Evolutionary conservation across 2,797 vertebrate genomes (phyloP).

Genomic region (Spea hammondii): DNA sequence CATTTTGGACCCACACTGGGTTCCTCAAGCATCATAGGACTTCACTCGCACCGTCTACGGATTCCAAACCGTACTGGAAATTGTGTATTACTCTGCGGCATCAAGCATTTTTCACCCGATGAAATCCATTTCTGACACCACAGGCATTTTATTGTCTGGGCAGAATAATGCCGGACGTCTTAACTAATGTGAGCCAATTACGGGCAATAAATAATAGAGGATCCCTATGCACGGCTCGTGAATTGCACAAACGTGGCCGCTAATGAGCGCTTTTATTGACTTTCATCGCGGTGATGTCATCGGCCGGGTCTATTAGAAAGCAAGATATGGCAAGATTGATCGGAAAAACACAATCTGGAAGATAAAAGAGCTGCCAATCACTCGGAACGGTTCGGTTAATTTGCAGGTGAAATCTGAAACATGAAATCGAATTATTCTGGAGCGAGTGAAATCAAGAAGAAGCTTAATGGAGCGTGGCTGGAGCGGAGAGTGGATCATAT

Average conservation of each 20-base stretch:
- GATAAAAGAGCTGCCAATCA: slow-evolving; percentile 49
- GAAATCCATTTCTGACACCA: background rate
- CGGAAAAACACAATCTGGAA: slow-evolving; percentile 5
- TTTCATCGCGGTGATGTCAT: slow-evolving; percentile 44
- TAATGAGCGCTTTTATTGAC: slow-evolving; percentile 46
- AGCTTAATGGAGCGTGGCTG: slow-evolving; percentile 27
- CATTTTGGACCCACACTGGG: too few relatives aligned
- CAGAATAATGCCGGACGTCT: slow-evolving; percentile 13
- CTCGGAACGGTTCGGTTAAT: slow-evolving; percentile 33
- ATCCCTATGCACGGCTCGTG: slow-evolving; percentile 11
- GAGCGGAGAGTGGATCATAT: slow-evolving; percentile 19
- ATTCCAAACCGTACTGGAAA: background rate
- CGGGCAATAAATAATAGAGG: slow-evolving; percentile 42
- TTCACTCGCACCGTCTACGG: background rate
- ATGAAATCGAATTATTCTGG: slow-evolving; percentile 40
- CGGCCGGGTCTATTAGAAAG: slow-evolving; percentile 37
- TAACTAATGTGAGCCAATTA: slow-evolving; percentile 30
- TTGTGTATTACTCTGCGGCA: background rate
- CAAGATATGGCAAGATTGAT: slow-evolving; percentile 35
- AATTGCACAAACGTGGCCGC: slow-evolving; percentile 16
- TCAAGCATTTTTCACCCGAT: background rate
- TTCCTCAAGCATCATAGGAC: background rate
- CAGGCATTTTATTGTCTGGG: slow-evolving; percentile 14
- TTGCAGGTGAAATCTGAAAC: slow-evolving; percentile 34
- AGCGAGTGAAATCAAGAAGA: slow-evolving; percentile 24